A percentile compares a stretch with the other conserved stretches of the same genome.
Evolutionary conservation across 2,797 vertebrate species (phyloP).

Genomic region (Anguilla obscura): DNA sequence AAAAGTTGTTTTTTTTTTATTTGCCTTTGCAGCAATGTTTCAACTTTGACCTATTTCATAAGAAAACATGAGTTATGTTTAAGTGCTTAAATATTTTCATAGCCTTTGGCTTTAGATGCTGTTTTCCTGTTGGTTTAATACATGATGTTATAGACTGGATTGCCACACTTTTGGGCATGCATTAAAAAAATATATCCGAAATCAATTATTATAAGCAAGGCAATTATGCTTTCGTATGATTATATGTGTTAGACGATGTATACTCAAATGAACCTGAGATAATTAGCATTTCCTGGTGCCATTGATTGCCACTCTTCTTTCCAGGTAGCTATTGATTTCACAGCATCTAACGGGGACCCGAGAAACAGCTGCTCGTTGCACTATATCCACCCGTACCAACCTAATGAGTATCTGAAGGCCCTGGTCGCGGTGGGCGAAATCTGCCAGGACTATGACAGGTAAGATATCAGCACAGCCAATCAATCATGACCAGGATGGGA

Average conservation of each 20-base stretch:
- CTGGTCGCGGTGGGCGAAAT: conserved; percentile 97
- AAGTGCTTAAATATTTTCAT: background rate
- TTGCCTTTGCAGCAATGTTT: background rate
- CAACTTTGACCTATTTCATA: background rate
- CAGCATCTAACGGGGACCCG: conserved; percentile 95
- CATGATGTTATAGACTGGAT: background rate
- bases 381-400: conserved; percentile 98
- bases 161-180: background rate
- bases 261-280: conserved; percentile 10
- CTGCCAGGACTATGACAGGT: conserved; percentile 99
- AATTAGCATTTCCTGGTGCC: conserved; percentile 16
- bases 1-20: background rate
- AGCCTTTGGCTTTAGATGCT: background rate
- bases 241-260: background rate
- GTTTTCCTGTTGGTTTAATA: background rate
- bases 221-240: background rate
- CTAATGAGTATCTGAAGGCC: conserved; percentile 97
- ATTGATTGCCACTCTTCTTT: conserved; percentile 32
- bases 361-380: conserved; percentile 98
- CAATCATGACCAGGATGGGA: conserved; percentile 17
- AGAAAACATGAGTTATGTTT: background rate
- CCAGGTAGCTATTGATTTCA: conserved; percentile 99
- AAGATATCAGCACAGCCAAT: conserved; percentile 47
- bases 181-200: background rate
- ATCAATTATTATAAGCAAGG: background rate